Conservation (phyloP, 2,888 invertebrate species). For the Pyrrhopygopsis socrates region DNA sequence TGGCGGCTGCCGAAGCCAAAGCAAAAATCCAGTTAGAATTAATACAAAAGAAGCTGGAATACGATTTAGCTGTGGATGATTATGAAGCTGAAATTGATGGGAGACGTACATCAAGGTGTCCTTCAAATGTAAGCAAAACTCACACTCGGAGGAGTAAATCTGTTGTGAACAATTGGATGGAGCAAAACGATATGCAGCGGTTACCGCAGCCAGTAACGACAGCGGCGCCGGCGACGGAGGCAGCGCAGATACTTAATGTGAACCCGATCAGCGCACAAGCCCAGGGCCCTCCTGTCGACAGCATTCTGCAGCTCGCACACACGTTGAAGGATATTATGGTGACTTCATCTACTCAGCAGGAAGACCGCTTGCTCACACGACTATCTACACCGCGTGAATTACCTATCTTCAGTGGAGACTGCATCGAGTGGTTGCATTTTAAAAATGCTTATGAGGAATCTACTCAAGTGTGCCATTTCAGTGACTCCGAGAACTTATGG, state of each 20-base stretch:
- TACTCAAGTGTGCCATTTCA: constrained; percentile 12
- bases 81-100: not conserved
- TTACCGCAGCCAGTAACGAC: not conserved
- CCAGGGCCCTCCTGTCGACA: constrained; percentile 24
- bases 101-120: not conserved
- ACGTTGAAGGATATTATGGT: constrained; percentile 26
- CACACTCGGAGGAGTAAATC: not conserved
- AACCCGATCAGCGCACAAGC: constrained; percentile 21
- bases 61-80: constrained; percentile 11
- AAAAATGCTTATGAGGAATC: constrained; percentile 28
- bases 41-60: constrained; percentile 19
- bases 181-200: not conserved
- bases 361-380: constrained; percentile 31
- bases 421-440: constrained; percentile 31
- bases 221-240: constrained; percentile 24
- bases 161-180: not conserved
- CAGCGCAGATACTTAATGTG: constrained; percentile 26
- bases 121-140: not conserved
- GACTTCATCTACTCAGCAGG: constrained; percentile 32
- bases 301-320: constrained; percentile 29
- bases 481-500: constrained; percentile 28
- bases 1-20: constrained; percentile 32
- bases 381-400: constrained; percentile 29
- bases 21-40: constrained; percentile 19
- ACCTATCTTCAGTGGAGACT: constrained; percentile 25